Conservation (phyloP, 64 coral and sea anemone genomes). For the Stichodactyla mertensii region DNA sequence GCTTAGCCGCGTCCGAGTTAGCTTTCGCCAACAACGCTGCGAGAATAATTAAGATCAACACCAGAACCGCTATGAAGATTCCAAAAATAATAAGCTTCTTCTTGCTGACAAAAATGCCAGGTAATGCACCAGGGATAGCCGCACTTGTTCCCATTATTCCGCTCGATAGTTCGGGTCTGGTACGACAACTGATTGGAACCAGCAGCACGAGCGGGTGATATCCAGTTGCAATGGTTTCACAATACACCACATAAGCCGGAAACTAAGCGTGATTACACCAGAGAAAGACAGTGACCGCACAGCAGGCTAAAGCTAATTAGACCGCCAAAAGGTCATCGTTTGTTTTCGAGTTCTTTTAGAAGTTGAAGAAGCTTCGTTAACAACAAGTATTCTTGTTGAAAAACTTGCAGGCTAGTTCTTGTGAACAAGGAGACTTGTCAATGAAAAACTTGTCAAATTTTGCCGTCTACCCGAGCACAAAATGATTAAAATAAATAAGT, state of each 20-base stretch:
- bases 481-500: too few relatives aligned
- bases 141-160: neutral
- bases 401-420: too few relatives aligned
- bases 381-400: too few relatives aligned
- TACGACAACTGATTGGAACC: neutral
- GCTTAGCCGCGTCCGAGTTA: neutral
- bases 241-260: neutral
- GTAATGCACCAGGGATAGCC: neutral
- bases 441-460: too few relatives aligned
- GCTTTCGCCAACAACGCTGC: slow-evolving; percentile 26
- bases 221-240: neutral
- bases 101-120: slow-evolving; percentile 50
- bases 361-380: too few relatives aligned
- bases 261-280: neutral
- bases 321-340: too few relatives aligned
- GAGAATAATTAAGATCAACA: slow-evolving; percentile 46
- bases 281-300: too few relatives aligned
- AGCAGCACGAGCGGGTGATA: neutral
- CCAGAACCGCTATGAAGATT: slow-evolving; percentile 25
- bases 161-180: neutral
- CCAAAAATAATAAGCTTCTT: slow-evolving; percentile 23
- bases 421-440: too few relatives aligned
- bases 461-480: too few relatives aligned
- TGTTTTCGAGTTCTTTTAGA: too few relatives aligned
- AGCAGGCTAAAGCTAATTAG: too few relatives aligned